Conservation (phyloP, 2,888 invertebrate species). For the Tubulanus polymorphus region DNA sequence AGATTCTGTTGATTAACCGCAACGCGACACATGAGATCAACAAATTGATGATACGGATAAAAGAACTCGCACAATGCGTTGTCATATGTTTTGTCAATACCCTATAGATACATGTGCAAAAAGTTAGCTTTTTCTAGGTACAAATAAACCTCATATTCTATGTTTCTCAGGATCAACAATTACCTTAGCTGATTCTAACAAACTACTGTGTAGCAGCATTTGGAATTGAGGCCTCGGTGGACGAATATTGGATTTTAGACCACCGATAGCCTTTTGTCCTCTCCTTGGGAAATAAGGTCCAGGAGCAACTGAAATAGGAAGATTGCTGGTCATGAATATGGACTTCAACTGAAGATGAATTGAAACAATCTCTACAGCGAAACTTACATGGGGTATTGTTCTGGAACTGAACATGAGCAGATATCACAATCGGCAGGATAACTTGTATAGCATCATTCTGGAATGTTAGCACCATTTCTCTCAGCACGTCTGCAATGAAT, state of each 20-base stretch:
- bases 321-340: background rate
- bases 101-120: constrained; percentile 54
- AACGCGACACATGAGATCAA: constrained; percentile 80
- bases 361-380: too few species aligned
- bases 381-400: constrained; percentile 55
- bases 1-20: constrained; percentile 84
- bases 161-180: constrained; percentile 18
- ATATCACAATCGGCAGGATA: constrained; percentile 78
- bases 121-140: too few species aligned
- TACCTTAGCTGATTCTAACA: constrained; percentile 67
- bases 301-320: constrained; percentile 61
- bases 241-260: constrained; percentile 66
- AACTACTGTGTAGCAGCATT: constrained; percentile 76
- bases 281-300: constrained; percentile 75
- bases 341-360: too few species aligned
- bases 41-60: constrained; percentile 82
- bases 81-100: constrained; percentile 74
- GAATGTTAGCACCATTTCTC: constrained; percentile 73
- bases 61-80: constrained; percentile 72
- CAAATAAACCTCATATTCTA: background rate
- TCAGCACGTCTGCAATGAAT: constrained; percentile 63
- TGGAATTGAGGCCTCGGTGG: constrained; percentile 78
- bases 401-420: constrained; percentile 77
- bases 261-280: constrained; percentile 59
- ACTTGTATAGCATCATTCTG: constrained; percentile 76